A percentile compares a stretch with the other conserved stretches of the same genome.
These are phyloP conservation scores for Drosophila grimshawi DNA, from an alignment of 1,140 invertebrate species.

Conservation along the genomic window DNA sequence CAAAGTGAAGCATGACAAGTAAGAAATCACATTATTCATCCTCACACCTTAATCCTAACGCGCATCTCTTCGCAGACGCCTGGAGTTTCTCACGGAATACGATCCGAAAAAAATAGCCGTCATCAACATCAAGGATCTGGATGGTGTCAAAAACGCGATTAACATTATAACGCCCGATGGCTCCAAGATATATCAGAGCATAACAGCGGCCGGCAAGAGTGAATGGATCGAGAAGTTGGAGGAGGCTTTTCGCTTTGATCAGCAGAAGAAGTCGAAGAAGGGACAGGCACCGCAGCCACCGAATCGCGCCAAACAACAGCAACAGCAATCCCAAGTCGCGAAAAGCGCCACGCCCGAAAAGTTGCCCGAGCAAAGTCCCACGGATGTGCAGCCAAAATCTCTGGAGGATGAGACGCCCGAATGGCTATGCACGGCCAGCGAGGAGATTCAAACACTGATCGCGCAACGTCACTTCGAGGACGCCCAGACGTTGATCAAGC, in stretches of 20 bases:
- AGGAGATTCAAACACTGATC: slow-evolving; percentile 98
- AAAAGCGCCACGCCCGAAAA: slow-evolving; percentile 67
- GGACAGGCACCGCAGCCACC: slow-evolving; percentile 86
- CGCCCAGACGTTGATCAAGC: slow-evolving; percentile 94
- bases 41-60: neutral
- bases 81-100: slow-evolving; percentile 95
- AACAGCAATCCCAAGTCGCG: slow-evolving; percentile 83
- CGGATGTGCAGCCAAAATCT: slow-evolving; percentile 84
- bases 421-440: slow-evolving; percentile 96
- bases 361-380: slow-evolving; percentile 56
- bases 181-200: slow-evolving; percentile 96
- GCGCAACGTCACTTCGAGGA: slow-evolving; percentile 99
- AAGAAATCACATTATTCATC: slow-evolving; percentile 79
- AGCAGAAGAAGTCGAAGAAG: slow-evolving; percentile 86
- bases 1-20: slow-evolving; percentile 84
- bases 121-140: slow-evolving; percentile 97
- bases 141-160: slow-evolving; percentile 95
- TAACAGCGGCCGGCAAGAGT: slow-evolving; percentile 94
- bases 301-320: slow-evolving; percentile 86
- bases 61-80: slow-evolving; percentile 88
- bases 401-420: slow-evolving; percentile 89
- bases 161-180: slow-evolving; percentile 97
- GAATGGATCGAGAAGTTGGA: slow-evolving; percentile 98
- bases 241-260: slow-evolving; percentile 93
- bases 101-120: slow-evolving; percentile 96